These are phyloP conservation scores for Camptogramma bilineatum DNA, from an alignment of 2,888 invertebrate species.

Conservation along the genomic window DNA sequence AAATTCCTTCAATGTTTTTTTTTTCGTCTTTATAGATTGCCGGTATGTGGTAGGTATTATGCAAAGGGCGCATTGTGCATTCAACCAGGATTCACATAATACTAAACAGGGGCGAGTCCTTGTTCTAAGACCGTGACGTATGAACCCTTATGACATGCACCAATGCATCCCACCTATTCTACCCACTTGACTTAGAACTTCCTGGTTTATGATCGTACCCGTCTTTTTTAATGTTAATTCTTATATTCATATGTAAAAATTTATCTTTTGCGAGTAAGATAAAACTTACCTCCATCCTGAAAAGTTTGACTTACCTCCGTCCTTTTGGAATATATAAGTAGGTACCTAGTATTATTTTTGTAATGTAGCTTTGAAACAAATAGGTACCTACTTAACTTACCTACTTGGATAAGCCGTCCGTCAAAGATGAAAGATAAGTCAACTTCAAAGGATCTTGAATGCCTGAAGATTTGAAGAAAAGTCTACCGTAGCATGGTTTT, in stretches of 20 bases:
- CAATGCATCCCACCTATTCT: conserved; percentile 22
- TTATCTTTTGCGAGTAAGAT: too few species aligned
- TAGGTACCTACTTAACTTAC: not conserved
- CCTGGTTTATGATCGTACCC: conserved; percentile 1
- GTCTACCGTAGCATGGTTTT: not conserved
- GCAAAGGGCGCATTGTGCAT: conserved; percentile 6
- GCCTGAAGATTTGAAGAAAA: not conserved
- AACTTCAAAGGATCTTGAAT: not conserved
- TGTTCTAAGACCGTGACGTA: conserved; percentile 30
- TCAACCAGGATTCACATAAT: conserved; percentile 10
- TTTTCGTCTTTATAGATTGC: not conserved
- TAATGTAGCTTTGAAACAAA: not conserved
- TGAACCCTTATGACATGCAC: conserved; percentile 31
- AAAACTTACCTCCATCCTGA: too few species aligned
- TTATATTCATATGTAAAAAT: not conserved
- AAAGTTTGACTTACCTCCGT: too few species aligned
- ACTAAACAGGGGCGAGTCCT: conserved; percentile 9
- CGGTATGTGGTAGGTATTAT: not conserved
- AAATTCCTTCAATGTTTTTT: not conserved
- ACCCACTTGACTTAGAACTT: not conserved
- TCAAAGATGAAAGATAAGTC: not conserved
- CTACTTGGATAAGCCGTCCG: not conserved
- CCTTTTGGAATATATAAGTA: too few species aligned
- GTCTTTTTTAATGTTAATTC: not conserved
- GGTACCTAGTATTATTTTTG: not conserved